Evolutionary conservation across 2,797 vertebrate genomes (phyloP).

Genomic region (Trachops cirrhosus): DNA sequence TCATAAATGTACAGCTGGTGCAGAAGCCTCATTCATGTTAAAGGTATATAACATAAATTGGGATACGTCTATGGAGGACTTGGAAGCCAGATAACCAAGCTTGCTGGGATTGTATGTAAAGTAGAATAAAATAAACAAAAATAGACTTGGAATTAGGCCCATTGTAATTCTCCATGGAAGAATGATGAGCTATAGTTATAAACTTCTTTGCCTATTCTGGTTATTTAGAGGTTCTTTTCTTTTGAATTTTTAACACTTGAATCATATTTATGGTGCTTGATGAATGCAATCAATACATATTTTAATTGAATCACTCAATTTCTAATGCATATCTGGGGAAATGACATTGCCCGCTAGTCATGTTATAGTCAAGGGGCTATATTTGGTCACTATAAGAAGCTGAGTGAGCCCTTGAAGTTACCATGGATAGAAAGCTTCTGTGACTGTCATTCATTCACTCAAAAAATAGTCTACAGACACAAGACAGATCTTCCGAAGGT

Average conservation of each 20-base stretch:
- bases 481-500: background rate
- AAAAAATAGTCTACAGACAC: background rate
- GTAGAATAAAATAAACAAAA: slow-evolving; percentile 13
- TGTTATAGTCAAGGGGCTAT: background rate
- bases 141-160: background rate
- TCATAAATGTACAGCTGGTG: background rate
- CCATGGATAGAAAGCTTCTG: background rate
- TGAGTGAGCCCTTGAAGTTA: background rate
- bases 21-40: background rate
- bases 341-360: background rate
- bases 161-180: background rate
- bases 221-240: background rate
- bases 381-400: background rate
- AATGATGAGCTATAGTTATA: background rate
- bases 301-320: background rate
- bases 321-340: background rate
- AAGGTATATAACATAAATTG: background rate
- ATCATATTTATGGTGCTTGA: background rate
- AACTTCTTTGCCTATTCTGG: background rate
- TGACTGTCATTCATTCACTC: background rate
- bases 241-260: background rate
- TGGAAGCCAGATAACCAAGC: background rate
- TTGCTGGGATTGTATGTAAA: background rate
- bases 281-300: background rate
- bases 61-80: background rate